phyloP scores from a whole-genome alignment of 2,113 vertebrate genomes.

The Calidris pugnax region DNA sequence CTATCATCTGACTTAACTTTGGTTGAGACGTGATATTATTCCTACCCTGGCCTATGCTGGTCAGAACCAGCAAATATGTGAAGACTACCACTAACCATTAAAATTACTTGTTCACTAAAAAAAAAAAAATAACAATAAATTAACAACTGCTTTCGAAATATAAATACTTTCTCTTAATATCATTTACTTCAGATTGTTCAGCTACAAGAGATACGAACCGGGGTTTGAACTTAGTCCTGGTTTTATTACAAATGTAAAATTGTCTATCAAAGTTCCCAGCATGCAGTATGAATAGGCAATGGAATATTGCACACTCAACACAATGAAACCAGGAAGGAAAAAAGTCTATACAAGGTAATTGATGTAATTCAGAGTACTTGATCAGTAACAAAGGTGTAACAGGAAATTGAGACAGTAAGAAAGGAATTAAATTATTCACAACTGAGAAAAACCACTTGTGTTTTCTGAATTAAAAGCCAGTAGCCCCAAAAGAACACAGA shows the following conservation, averaged over 20 bases:
- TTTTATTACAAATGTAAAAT: not conserved
- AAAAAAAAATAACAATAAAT: not conserved
- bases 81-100: not conserved
- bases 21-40: not conserved
- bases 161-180: not conserved
- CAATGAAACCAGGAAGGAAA: not conserved
- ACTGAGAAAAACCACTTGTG: not conserved
- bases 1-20: not conserved
- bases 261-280: not conserved
- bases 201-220: not conserved
- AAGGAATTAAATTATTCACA: not conserved
- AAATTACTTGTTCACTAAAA: not conserved
- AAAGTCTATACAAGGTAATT: not conserved
- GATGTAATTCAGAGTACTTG: not conserved
- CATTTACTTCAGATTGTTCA: not conserved
- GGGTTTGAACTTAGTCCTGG: not conserved
- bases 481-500: not conserved
- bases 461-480: not conserved
- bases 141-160: not conserved
- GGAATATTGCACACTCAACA: not conserved
- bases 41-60: not conserved
- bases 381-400: not conserved
- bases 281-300: not conserved
- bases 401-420: not conserved
- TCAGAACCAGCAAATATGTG: not conserved